Conservation (phyloP, 2,888 invertebrate species). For the Synanthedon formicaeformis region DNA sequence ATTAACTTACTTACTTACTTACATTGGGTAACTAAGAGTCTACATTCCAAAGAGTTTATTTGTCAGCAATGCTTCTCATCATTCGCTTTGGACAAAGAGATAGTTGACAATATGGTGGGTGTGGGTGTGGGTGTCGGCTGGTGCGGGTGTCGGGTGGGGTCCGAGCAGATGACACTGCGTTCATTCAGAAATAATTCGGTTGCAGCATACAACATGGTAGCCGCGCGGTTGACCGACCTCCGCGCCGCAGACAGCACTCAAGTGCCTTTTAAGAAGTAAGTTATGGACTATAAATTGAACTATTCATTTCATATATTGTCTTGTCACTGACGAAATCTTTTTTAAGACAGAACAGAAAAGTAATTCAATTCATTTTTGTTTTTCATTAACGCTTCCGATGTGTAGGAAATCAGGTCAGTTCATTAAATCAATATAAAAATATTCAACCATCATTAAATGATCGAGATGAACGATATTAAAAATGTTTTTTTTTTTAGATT, state of each 20-base stretch:
- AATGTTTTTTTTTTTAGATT: conserved; percentile 70
- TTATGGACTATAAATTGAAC: conserved; percentile 20
- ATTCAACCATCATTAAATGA: neutral
- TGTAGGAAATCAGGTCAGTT: conserved; percentile 61
- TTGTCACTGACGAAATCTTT: too few relatives aligned
- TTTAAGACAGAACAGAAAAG: too few relatives aligned
- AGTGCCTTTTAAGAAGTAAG: conserved; percentile 99
- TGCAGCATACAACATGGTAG: conserved; percentile 98
- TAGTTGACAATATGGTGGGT: conserved; percentile 67
- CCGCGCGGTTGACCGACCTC: conserved; percentile 94
- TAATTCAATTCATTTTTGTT: neutral
- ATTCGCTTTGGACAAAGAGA: neutral
- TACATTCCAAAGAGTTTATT: too few relatives aligned
- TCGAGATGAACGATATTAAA: neutral
- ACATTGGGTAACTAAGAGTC: too few relatives aligned
- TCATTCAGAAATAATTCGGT: conserved; percentile 78
- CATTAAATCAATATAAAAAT: neutral
- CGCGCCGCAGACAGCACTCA: conserved; percentile 95
- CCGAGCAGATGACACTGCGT: conserved; percentile 42
- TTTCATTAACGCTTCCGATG: neutral
- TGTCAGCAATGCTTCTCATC: neutral
- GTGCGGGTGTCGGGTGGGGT: conserved; percentile 20
- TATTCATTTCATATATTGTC: neutral
- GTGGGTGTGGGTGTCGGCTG: conserved; percentile 22
- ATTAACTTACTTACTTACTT: too few relatives aligned